Base-by-base conservation (phyloP, 2,888 invertebrate species). In the Drosophila greeni region DNA sequence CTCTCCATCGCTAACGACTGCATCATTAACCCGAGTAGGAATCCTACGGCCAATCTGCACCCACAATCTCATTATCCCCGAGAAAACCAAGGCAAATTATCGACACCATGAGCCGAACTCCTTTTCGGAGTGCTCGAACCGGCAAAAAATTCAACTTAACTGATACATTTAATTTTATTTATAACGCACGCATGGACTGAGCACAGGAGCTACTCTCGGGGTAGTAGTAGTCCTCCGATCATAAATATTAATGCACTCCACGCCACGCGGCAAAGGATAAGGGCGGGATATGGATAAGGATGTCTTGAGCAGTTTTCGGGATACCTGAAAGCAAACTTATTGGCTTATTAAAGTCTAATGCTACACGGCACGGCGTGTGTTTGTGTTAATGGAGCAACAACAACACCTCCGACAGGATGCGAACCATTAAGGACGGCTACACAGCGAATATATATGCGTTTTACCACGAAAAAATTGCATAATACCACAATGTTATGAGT, bases 301-400 rank as follows among this genome's bases (percentile, higher is more conserved):
- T 52, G 37, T 66, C 42, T 33, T 33, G 29, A 57, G 43, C 66
- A 45, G 31, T 48, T 23, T 24, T 54, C 16, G 68, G 67, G 60
- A 60, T 75, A 76, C 76, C 85, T 75, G 69, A 55, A 64, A 74
- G 77, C 75, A 80, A 80, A 84, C 85, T 84, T 84, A 85, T 83
- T 82, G 74, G 75, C 83, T 84, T 85, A 83, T 85, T 84, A 84
- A 84, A 82, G 72, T 70, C 78, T 83, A 80, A 85, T 78, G 76
- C 64, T 65, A 42, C 66, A 55, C 24, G 34, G n/a, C 24, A 42
- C 33, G 31, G 56, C 31, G 56, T 61, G 47, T 48, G 49, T 53
- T 24, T 53, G 58, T 70, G 52, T 59, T 80, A 75, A 75, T 76
- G 70, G 66, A 61, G 58, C 61, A 54, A 51, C 47, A 49, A 53